These are phyloP conservation scores for Tetragonula clypearis DNA, from an alignment of 1,140 invertebrate species.

Conservation along the genomic window DNA sequence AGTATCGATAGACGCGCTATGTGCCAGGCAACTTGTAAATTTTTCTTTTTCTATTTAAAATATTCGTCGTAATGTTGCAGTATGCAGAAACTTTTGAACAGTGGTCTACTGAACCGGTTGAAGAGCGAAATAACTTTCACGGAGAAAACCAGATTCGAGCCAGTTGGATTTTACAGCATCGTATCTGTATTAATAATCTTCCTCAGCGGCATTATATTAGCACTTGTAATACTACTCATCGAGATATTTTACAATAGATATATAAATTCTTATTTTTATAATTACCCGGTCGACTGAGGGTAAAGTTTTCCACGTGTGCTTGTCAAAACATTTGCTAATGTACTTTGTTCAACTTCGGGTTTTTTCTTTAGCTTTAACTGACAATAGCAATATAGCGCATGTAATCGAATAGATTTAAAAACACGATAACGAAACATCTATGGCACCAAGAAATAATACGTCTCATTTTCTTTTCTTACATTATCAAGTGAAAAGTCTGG, in stretches of 20 bases:
- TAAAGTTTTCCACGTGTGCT: neutral
- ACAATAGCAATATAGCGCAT: neutral
- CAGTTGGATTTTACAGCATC: constrained; percentile 31
- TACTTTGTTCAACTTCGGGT: neutral
- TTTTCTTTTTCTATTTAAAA: neutral
- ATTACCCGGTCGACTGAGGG: neutral
- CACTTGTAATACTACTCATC: constrained; percentile 3
- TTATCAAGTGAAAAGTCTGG: neutral
- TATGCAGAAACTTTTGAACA: constrained; percentile 56
- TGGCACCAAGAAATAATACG: neutral
- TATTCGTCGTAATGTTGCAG: constrained; percentile 30
- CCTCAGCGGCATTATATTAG: neutral
- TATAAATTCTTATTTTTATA: neutral
- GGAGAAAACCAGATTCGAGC: neutral
- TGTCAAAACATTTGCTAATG: neutral
- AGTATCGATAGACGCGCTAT: neutral
- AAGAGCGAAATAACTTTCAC: neutral
- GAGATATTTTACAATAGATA: constrained; percentile 14
- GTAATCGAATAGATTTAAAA: neutral
- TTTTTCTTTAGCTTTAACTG: neutral
- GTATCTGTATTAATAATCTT: constrained; percentile 44
- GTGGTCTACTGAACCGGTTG: constrained; percentile 39
- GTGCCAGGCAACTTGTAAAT: too few species aligned
- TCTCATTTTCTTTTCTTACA: neutral
- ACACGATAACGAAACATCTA: neutral